Percentiles rank a stretch among this genome's conserved stretches.
phyloP scores from a whole-genome alignment of 2,113 vertebrate species.

The Sapayoa aenigma region DNA sequence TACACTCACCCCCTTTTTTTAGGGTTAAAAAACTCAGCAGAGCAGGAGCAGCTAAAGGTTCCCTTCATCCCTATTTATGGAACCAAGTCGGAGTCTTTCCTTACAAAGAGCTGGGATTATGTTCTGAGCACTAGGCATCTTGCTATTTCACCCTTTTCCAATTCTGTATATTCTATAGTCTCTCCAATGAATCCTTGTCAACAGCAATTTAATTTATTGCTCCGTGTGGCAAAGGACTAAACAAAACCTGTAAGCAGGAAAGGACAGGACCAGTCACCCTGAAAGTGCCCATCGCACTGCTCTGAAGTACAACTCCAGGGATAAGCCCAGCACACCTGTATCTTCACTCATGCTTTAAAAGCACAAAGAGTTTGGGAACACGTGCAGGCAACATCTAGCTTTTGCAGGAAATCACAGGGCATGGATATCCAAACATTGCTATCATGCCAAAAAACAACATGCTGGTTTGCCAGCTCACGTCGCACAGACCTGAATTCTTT shows the following conservation, averaged over 20 bases:
- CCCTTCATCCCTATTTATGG: background rate
- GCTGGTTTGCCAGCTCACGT: background rate
- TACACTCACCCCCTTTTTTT: too few species aligned
- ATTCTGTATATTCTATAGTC: background rate
- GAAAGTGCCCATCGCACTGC: accelerated
- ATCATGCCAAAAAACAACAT: background rate
- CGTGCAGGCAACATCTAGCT: background rate
- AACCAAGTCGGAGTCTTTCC: background rate
- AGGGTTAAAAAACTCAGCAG: background rate
- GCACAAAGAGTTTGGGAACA: background rate
- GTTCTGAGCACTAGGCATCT: background rate
- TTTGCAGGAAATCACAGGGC: background rate
- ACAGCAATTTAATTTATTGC: background rate
- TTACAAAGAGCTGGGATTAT: background rate
- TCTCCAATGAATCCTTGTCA: background rate
- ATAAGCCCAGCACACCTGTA: background rate
- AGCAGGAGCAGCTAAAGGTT: background rate
- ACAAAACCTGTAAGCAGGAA: background rate
- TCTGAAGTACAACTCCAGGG: background rate
- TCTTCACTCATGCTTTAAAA: background rate
- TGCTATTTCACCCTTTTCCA: background rate
- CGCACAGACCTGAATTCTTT: background rate
- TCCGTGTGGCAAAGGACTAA: background rate
- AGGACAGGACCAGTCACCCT: background rate
- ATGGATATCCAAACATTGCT: background rate